Percentiles rank a stretch among this genome's conserved stretches.
These are phyloP conservation scores for Panthera uncia DNA, from an alignment of 2,113 vertebrate genomes.

Conservation along the genomic window DNA sequence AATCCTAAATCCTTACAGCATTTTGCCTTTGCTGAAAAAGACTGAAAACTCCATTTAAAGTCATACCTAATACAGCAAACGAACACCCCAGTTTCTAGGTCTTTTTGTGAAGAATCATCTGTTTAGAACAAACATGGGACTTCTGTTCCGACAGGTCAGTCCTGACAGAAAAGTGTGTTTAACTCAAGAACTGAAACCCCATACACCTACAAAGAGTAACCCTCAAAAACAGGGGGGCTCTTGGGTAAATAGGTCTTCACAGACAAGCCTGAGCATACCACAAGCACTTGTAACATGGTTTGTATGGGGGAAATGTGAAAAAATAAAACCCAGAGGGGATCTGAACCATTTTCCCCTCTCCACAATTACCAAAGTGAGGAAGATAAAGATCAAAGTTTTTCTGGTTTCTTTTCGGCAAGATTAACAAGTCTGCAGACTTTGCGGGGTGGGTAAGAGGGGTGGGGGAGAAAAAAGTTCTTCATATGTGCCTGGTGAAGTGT, in stretches of 20 bases:
- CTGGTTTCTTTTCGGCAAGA: background rate
- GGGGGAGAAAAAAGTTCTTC: background rate
- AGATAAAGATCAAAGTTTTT: background rate
- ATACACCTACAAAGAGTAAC: background rate
- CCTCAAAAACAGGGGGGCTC: background rate
- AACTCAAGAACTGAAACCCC: background rate
- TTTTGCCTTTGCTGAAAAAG: background rate
- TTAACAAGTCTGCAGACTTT: background rate
- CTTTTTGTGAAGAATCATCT: background rate
- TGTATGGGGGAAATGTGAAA: background rate
- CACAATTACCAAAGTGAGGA: background rate
- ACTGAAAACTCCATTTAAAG: background rate
- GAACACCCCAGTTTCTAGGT: background rate
- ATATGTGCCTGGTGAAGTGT: background rate
- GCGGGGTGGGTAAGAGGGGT: too few species aligned
- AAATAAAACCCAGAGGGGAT: background rate
- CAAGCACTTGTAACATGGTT: background rate
- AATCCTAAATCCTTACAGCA: background rate
- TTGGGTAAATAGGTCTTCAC: background rate
- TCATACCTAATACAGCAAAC: slow-evolving; percentile 21
- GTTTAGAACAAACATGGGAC: background rate
- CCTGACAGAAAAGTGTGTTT: background rate
- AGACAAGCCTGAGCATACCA: background rate
- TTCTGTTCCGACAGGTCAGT: background rate
- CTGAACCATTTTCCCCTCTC: background rate